A percentile compares a stretch with the other conserved stretches of the same genome.
phyloP scores from a whole-genome alignment of 1,140 invertebrate genomes.

The Nymphalis io region DNA sequence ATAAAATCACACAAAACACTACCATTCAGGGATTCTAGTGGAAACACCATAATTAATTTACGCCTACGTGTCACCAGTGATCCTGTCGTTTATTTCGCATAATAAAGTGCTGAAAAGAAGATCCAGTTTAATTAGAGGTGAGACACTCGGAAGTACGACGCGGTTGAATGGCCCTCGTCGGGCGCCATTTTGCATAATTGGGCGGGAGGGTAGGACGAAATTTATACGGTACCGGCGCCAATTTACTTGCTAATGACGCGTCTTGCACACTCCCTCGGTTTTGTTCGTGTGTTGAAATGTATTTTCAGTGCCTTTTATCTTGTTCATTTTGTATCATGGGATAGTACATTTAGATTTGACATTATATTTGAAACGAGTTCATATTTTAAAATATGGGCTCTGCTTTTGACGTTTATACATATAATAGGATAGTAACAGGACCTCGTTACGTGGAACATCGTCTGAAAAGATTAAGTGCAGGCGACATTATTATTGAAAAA shows the following conservation, averaged over 20 bases:
- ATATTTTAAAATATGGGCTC: not conserved
- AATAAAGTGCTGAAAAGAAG: slow-evolving; percentile 79
- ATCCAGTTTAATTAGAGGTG: slow-evolving; percentile 78
- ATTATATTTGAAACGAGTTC: slow-evolving; percentile 3
- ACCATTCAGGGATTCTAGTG: slow-evolving; percentile 43
- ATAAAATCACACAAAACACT: slow-evolving; percentile 36
- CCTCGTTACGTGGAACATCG: not conserved
- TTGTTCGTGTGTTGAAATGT: slow-evolving; percentile 54
- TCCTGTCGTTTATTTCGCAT: slow-evolving; percentile 73
- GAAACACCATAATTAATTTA: slow-evolving; percentile 62
- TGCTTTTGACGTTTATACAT: not conserved
- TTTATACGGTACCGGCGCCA: slow-evolving; percentile 74
- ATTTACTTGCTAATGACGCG: slow-evolving; percentile 79
- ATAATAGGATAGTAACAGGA: not conserved
- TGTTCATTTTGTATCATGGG: slow-evolving; percentile 37
- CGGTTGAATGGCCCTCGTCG: slow-evolving; percentile 72
- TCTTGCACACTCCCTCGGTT: slow-evolving; percentile 64
- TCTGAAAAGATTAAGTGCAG: not conserved
- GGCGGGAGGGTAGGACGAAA: slow-evolving; percentile 74
- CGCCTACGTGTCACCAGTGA: slow-evolving; percentile 57
- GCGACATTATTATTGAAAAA: not conserved
- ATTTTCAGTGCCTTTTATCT: slow-evolving; percentile 39
- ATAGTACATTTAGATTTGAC: slow-evolving; percentile 23
- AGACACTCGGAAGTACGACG: slow-evolving; percentile 70
- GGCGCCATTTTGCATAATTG: slow-evolving; percentile 80